Evolutionary conservation across 23 tunicate species (phyloP), one percentile per base, ranked within the genome.

Genomic region (Ciona savignyi): DNA sequence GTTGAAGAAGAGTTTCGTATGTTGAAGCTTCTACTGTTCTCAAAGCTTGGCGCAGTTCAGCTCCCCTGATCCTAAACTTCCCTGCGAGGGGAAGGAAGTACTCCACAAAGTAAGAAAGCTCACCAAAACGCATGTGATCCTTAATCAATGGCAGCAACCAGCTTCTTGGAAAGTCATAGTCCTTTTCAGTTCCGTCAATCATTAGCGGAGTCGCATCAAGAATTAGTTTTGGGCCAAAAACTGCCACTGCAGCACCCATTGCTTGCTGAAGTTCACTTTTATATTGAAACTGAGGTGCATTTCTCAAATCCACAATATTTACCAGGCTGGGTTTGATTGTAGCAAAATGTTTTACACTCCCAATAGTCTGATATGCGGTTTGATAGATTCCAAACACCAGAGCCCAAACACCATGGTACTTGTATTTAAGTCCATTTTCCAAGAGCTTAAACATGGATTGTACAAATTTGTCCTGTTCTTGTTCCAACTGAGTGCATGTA

Each of bases 21-120:
- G 81, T 48, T 22, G 68, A 21, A 29, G 89, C 78, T 23, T 74
- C 65, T 19, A 75, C 48, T 21, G 60, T 19, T 2, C 67, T 72
- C 4, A 49, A 51, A 33, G 68, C 34, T 25, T 29, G 0, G 73
- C 78, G 62, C 32, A 83, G 56, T 62, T 83, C 85, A 24, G 35
- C 51, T 4, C 84, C 78, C 72, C 70, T 60, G 4, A 27, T 23
- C 2, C 85, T 81, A 30, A 89, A 28, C 48, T 75, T 83, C 4
- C 74, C 79, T 34, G 96, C 89, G 20, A 89, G 70, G 20, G 96
- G 96, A 22, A 89, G 74, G 78, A 89, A 89, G 42, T 89, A 89
- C 9, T 86, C 83, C 15, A 60, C 24, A 66, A 89, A 89, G 63
- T 71, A 83, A 3, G 30, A 30, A 9, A 89, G 48, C 33, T 83